Evolutionary conservation across 2,888 invertebrate species (phyloP).

Genomic region (Pseudococcus longispinus): DNA sequence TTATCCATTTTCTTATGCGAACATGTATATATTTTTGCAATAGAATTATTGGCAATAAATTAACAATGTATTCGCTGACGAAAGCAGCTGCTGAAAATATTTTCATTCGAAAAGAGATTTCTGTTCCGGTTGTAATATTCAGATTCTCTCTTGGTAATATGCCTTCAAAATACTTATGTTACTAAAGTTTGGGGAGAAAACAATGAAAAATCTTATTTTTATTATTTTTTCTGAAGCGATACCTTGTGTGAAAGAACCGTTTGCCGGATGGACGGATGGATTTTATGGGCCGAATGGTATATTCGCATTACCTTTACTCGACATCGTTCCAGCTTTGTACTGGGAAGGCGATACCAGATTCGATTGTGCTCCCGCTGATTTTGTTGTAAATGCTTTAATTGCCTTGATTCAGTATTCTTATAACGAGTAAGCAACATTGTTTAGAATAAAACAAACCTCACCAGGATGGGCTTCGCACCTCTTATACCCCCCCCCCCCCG

Average conservation of each 20-base stretch:
- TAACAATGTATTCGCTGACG: constrained; percentile 77
- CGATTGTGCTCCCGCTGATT: constrained; percentile 76
- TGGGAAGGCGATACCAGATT: background rate
- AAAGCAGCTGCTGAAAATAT: constrained; percentile 87
- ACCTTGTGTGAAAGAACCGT: constrained; percentile 77
- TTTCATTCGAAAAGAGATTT: constrained; percentile 71
- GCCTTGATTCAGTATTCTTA: constrained; percentile 67
- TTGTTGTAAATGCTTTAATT: constrained; percentile 70
- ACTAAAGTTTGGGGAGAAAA: too few species aligned
- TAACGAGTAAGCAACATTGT: constrained; percentile 54
- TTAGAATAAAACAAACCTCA: too few species aligned
- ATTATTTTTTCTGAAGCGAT: constrained; percentile 72
- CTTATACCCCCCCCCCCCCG: too few species aligned
- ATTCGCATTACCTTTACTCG: constrained; percentile 62
- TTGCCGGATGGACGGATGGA: constrained; percentile 91
- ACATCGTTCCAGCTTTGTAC: background rate
- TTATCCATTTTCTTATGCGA: too few species aligned
- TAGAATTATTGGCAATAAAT: background rate
- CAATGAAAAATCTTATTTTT: too few species aligned
- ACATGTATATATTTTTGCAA: too few species aligned
- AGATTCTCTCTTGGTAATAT: constrained; percentile 77
- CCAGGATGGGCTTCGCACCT: too few species aligned
- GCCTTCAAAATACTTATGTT: too few species aligned
- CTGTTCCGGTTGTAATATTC: constrained; percentile 82
- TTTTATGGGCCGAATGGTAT: constrained; percentile 89